phyloP scores from a whole-genome alignment of 2,888 invertebrate genomes.

The Nemotelus pantherinus region DNA sequence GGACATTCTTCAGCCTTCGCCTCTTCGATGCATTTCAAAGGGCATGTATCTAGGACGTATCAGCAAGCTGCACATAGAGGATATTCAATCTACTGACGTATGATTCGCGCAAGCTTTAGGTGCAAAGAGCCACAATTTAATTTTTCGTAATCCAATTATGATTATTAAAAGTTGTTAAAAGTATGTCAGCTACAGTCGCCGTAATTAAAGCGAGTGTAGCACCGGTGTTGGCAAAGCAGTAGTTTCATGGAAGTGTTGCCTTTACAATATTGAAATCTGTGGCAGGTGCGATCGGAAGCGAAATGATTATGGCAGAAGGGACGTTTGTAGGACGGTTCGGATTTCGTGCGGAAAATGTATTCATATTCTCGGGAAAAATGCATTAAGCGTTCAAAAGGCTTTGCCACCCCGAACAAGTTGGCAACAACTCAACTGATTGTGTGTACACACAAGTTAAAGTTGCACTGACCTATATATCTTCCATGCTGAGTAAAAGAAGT shows the following conservation, averaged over 20 bases:
- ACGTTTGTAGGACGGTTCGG: neutral
- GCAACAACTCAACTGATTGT: conserved; percentile 11
- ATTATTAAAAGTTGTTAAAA: conserved; percentile 41
- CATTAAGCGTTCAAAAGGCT: neutral
- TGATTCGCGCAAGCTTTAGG: neutral
- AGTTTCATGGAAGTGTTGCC: neutral
- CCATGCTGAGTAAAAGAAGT: neutral
- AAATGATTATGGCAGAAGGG: conserved; percentile 4
- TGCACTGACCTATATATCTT: conserved; percentile 30
- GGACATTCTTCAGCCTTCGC: no score
- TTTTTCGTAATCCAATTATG: conserved; percentile 39
- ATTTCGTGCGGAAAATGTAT: conserved; percentile 10
- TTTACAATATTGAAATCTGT: conserved; percentile 13
- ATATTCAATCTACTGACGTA: conserved; percentile 22
- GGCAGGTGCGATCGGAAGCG: conserved; percentile 14
- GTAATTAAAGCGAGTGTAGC: conserved; percentile 33
- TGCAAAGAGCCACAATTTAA: conserved; percentile 33
- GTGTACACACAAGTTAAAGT: conserved; percentile 31
- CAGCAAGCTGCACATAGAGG: neutral
- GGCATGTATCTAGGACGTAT: conserved; percentile 18
- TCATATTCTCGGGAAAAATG: conserved; percentile 14
- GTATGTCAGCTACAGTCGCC: conserved; percentile 35
- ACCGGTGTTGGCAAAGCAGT: neutral
- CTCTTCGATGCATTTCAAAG: no score
- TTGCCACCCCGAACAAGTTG: neutral